Evolutionary conservation across 2,888 invertebrate species (phyloP), one percentile per base, ranked within the genome.

Genomic region (Mythimna lalbum): DNA sequence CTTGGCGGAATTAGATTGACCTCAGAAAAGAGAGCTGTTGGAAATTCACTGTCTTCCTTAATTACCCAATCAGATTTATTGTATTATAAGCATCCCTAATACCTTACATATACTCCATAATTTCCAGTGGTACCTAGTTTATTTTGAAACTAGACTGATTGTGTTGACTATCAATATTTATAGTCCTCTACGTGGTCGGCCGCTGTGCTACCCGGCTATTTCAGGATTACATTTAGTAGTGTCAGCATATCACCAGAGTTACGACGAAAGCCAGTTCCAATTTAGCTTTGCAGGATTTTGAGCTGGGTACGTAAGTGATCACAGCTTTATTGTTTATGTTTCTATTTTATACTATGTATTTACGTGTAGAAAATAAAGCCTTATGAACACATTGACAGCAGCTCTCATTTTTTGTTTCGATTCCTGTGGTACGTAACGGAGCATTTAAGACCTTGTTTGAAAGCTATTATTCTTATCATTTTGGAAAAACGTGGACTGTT

Each of bases 211-310:
- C 14, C 9, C 23, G 23, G 10, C 6, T 60, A 64, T 61, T 64
- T 39, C 39, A 61, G 39, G n/a, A 31, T 60, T 64, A 4, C 39
- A 60, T 63, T 59, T 27, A 36, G 17, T n/a, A 9, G 4, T 19
- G n/a, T 4, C 27, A 59, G n/a, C n/a, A 43, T 19, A 43, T 63
- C 3, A n/a, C 27, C 6, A 17, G n/a, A 27, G 10, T 60, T 56
- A 14, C 14, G 27, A 6, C 21, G 21, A 39, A 43, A 21, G 3
- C 2, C 7, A 27, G 27, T 21, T 17, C 39, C 0, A 47, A 43
- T 64, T 63, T 33, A 3, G 39, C 12, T 31, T 17, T 43, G 12
- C 27, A 27, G 27, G 7, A 10, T 36, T 63, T 27, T n/a, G 17
- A 27, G n/a, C 10, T 27, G 19, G 17, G 17, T 17, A n/a, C 1